Conservation (phyloP, 1,140 invertebrate genomes). For the Caenorhabditis briggsae region DNA sequence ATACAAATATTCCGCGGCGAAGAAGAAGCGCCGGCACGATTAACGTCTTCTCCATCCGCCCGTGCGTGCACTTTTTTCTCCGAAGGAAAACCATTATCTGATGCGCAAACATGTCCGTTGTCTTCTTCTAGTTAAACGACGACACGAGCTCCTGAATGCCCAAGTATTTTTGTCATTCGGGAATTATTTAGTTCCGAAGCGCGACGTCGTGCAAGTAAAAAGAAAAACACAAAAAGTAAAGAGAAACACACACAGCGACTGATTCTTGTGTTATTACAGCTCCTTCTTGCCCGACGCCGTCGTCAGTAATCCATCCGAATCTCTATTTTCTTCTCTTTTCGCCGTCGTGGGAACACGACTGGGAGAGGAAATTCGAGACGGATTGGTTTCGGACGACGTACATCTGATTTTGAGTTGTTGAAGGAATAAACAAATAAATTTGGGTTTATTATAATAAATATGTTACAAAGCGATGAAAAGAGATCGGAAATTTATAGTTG, state of each 20-base stretch:
- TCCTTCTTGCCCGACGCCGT: neutral
- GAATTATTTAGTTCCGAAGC: conserved; percentile 22
- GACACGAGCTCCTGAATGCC: neutral
- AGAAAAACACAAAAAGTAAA: neutral
- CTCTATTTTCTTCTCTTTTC: neutral
- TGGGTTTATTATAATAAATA: too few relatives aligned
- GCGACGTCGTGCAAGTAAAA: neutral
- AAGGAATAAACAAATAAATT: neutral
- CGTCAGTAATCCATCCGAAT: conserved; percentile 39
- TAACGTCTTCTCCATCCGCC: conserved; percentile 27
- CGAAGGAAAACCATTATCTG: conserved; percentile 37
- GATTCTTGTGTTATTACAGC: conserved; percentile 49
- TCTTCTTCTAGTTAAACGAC: conserved; percentile 11
- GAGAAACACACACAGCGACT: neutral
- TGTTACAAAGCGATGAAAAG: too few relatives aligned
- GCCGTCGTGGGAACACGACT: conserved; percentile 30
- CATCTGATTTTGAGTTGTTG: conserved; percentile 15
- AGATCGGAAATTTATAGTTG: too few relatives aligned
- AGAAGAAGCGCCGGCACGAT: neutral
- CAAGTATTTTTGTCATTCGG: neutral
- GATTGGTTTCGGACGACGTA: conserved; percentile 45
- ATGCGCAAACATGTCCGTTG: neutral
- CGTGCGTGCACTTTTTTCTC: conserved; percentile 14
- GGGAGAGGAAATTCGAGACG: conserved; percentile 44
- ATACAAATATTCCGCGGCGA: conserved; percentile 27